phyloP scores from a whole-genome alignment of 2,888 invertebrate species.

The Melinaea marsaeus region DNA sequence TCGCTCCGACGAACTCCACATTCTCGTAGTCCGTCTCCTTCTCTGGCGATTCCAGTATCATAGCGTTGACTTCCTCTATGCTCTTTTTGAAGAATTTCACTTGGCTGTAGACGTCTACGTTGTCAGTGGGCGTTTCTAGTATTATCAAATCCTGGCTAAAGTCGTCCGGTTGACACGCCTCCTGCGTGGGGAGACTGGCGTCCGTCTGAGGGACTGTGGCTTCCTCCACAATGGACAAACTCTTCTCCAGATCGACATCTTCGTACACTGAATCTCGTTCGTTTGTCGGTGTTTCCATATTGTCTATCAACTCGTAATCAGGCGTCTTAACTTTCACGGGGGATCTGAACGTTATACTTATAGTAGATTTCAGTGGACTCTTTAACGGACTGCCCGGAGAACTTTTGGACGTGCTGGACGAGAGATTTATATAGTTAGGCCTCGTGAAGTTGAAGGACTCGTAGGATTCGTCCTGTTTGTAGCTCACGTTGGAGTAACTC shows the following conservation, averaged over 20 bases:
- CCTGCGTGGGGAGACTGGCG: conserved; percentile 76
- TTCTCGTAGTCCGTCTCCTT: conserved; percentile 61
- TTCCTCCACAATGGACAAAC: conserved; percentile 73
- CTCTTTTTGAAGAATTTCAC: conserved; percentile 84
- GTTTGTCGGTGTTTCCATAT: conserved; percentile 56
- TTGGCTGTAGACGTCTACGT: conserved; percentile 82
- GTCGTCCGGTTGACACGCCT: conserved; percentile 74
- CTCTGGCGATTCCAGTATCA: conserved; percentile 58
- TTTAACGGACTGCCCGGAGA: conserved; percentile 66
- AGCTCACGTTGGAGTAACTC: conserved; percentile 61
- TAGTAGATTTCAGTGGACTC: conserved; percentile 83
- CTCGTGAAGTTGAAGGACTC: conserved; percentile 63
- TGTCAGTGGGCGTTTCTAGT: conserved; percentile 77
- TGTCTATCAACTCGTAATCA: conserved; percentile 71
- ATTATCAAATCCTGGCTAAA: conserved; percentile 63
- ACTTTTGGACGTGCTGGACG: conserved; percentile 66
- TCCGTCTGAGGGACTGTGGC: conserved; percentile 76
- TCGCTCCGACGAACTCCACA: conserved; percentile 44
- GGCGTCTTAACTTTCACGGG: conserved; percentile 70
- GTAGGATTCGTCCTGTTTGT: conserved; percentile 60
- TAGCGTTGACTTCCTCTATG: conserved; percentile 85
- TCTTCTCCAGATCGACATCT: conserved; percentile 73
- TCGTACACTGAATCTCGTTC: conserved; percentile 79
- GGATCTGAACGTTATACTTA: conserved; percentile 84
- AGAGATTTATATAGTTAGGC: conserved; percentile 70